A percentile compares a stretch with the other conserved stretches of the same genome.
These are phyloP conservation scores for Rousettus madagascariensis DNA, from an alignment of 2,797 vertebrate species.

Conservation along the genomic window DNA sequence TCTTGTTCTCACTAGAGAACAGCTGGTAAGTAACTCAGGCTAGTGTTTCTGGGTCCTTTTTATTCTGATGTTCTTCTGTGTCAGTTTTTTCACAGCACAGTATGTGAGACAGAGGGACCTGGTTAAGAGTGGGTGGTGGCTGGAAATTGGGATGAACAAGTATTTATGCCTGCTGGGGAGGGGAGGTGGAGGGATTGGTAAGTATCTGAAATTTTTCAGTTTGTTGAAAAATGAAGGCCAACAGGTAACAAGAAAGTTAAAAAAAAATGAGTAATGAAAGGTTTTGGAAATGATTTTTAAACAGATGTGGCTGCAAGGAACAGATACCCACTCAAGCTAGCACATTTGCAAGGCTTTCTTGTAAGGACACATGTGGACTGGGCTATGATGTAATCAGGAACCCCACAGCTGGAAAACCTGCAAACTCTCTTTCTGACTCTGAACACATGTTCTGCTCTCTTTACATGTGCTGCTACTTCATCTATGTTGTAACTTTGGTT, in stretches of 20 bases:
- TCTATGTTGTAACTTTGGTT: background rate
- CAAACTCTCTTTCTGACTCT: background rate
- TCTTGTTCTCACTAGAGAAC: constrained; percentile 26
- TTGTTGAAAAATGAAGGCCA: background rate
- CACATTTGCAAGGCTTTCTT: background rate
- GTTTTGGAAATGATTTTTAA: constrained; percentile 31
- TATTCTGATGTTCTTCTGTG: background rate
- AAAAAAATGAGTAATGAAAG: background rate
- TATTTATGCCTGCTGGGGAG: background rate
- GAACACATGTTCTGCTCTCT: background rate
- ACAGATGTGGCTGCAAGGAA: background rate
- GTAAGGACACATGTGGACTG: background rate
- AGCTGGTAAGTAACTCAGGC: background rate
- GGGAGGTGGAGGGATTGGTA: background rate
- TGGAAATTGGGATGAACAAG: background rate
- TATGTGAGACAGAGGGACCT: background rate
- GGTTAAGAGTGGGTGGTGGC: background rate
- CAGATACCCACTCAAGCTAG: background rate
- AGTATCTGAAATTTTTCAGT: background rate
- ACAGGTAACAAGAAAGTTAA: background rate
- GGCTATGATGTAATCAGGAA: background rate
- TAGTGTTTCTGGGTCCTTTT: background rate
- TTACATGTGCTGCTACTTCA: background rate
- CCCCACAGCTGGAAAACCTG: background rate
- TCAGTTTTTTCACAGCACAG: background rate